These are phyloP conservation scores for Chaitophorus viminalis DNA, from an alignment of 2,888 invertebrate species.

Conservation along the genomic window DNA sequence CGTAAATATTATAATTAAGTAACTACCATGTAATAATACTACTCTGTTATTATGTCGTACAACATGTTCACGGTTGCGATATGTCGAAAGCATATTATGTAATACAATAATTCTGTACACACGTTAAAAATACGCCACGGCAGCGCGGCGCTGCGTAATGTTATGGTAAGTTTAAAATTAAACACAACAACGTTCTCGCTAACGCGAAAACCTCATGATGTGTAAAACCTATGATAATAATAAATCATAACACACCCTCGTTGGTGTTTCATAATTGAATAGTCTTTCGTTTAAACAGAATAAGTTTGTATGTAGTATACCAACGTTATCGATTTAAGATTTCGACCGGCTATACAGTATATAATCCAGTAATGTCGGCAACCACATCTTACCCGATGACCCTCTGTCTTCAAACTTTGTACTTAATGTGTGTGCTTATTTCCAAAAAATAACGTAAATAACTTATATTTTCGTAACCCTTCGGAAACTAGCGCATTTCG, in stretches of 20 bases:
- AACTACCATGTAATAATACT: too few species aligned
- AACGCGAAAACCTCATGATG: neutral
- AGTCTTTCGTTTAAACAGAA: neutral
- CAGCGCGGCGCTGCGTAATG: too few species aligned
- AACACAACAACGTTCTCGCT: too few species aligned
- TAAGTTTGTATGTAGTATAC: neutral
- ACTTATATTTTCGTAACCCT: slow-evolving; percentile 15
- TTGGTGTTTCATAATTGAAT: neutral
- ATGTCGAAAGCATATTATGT: too few species aligned
- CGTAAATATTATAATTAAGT: too few species aligned
- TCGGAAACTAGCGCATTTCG: slow-evolving; percentile 39
- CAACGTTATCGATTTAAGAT: slow-evolving; percentile 9
- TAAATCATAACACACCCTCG: neutral
- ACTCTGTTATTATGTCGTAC: too few species aligned
- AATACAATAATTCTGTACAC: too few species aligned
- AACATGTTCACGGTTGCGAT: too few species aligned
- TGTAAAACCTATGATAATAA: neutral
- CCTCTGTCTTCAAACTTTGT: slow-evolving; percentile 14
- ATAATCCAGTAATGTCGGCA: neutral
- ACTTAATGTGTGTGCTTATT: slow-evolving; percentile 25
- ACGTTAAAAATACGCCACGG: too few species aligned
- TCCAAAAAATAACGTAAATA: slow-evolving; percentile 49
- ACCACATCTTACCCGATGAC: slow-evolving; percentile 16
- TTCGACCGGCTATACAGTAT: too few species aligned
- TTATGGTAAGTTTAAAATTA: too few species aligned